Conservation (phyloP, 2,113 vertebrate genomes). For the Amazona guildingii region DNA sequence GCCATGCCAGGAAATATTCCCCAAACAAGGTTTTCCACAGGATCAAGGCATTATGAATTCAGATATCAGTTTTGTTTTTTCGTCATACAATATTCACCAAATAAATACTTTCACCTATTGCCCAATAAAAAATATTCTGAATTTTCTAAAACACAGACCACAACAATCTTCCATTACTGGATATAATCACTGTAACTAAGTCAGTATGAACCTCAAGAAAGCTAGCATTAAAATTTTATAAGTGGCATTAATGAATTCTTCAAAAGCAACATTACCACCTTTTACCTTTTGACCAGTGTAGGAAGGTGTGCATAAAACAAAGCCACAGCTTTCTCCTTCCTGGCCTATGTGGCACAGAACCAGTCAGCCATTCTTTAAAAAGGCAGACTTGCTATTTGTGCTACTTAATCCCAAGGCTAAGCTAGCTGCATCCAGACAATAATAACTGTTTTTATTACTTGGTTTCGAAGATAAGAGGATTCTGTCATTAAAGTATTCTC, state of each 20-base stretch:
- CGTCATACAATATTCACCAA: not conserved
- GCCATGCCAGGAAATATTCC: not conserved
- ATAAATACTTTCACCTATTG: not conserved
- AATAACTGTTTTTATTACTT: constrained; percentile 71
- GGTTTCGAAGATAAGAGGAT: constrained; percentile 60
- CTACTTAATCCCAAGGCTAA: constrained; percentile 52
- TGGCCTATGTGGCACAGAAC: not conserved
- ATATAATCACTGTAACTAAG: not conserved
- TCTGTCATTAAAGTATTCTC: constrained; percentile 57
- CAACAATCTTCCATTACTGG: not conserved
- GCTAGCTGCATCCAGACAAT: constrained; percentile 58
- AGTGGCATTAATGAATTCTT: not conserved
- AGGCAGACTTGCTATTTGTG: constrained; percentile 1
- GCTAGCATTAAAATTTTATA: not conserved
- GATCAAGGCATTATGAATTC: not conserved
- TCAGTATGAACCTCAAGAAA: not conserved
- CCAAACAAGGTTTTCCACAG: not conserved
- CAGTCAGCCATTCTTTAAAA: not conserved
- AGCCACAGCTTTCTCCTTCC: not conserved
- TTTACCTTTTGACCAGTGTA: not conserved
- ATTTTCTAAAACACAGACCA: not conserved
- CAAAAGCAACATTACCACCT: not conserved
- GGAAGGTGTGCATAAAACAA: not conserved
- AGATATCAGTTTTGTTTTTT: not conserved
- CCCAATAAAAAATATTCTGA: not conserved